Percentiles rank a stretch among this genome's conserved stretches.
phyloP scores from a whole-genome alignment of 2,797 vertebrate species.

The Nasua narica region DNA sequence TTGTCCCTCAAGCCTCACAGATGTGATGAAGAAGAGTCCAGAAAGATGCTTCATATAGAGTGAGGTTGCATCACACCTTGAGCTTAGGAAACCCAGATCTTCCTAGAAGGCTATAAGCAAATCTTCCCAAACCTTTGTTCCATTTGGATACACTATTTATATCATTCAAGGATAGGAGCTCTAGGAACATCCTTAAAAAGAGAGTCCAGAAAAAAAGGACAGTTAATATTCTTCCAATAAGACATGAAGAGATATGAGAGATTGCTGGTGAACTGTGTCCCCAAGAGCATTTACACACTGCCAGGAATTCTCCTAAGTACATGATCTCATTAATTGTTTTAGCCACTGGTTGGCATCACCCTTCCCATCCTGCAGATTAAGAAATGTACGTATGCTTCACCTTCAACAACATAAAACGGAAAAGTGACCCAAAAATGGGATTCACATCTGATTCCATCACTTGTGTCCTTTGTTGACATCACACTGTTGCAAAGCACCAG shows the following conservation, averaged over 20 bases:
- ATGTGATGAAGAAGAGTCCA: too few species aligned
- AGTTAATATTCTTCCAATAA: neutral
- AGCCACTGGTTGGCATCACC: neutral
- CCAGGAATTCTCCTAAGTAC: neutral
- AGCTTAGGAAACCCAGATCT: neutral
- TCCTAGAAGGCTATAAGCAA: neutral
- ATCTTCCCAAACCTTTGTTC: neutral
- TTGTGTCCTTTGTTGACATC: neutral
- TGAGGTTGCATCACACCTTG: neutral
- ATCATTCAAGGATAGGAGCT: neutral
- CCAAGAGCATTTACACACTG: too few species aligned
- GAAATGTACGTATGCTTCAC: neutral
- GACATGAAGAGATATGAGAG: neutral
- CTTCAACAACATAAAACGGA: neutral
- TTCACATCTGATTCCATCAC: neutral
- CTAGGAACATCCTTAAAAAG: neutral
- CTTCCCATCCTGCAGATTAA: neutral
- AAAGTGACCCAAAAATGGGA: neutral
- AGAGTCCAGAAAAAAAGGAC: neutral
- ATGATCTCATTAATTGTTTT: neutral
- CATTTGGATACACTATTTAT: neutral
- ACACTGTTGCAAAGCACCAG: neutral
- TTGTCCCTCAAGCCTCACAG: neutral
- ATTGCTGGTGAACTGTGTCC: neutral
- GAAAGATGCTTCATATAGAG: neutral